These are phyloP conservation scores for Rhysida immarginata DNA, from an alignment of 1,140 invertebrate species.

Conservation along the genomic window DNA sequence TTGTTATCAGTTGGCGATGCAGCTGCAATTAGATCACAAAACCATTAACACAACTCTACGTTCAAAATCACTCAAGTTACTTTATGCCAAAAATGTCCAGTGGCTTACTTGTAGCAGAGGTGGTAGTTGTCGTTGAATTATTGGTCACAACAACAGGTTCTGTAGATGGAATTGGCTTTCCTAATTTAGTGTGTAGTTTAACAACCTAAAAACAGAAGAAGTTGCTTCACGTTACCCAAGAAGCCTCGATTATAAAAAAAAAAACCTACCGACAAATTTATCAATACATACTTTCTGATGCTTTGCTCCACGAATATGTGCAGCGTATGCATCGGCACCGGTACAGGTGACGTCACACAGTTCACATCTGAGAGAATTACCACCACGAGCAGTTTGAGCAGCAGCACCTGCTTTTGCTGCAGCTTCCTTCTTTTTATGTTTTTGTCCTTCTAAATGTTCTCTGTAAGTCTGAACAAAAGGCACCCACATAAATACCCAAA, in stretches of 20 bases:
- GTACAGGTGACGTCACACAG: slow-evolving; percentile 97
- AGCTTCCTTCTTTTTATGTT: slow-evolving; percentile 96
- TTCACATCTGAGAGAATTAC: slow-evolving; percentile 39
- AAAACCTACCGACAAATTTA: no score
- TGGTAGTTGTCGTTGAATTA: slow-evolving; percentile 15
- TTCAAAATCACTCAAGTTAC: no score
- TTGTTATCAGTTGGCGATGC: neutral
- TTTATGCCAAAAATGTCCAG: no score
- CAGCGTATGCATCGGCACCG: slow-evolving; percentile 91
- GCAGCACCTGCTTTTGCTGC: slow-evolving; percentile 55
- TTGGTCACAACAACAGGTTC: slow-evolving; percentile 63
- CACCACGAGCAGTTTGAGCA: slow-evolving; percentile 49
- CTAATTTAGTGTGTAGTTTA: slow-evolving; percentile 87
- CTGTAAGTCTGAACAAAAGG: slow-evolving; percentile 59
- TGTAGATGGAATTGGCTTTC: slow-evolving; percentile 89
- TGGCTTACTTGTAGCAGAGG: no score
- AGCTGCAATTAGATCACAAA: no score
- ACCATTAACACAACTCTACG: no score
- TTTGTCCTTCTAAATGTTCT: slow-evolving; percentile 93
- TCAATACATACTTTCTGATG: slow-evolving; percentile 79
- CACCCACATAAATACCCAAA: neutral
- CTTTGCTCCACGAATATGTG: slow-evolving; percentile 91
- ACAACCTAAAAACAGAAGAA: slow-evolving; percentile 47
- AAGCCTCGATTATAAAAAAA: no score
- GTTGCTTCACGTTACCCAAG: no score